Evolutionary conservation across 2,888 invertebrate species (phyloP).

Genomic region (Petrophora chlorosata): DNA sequence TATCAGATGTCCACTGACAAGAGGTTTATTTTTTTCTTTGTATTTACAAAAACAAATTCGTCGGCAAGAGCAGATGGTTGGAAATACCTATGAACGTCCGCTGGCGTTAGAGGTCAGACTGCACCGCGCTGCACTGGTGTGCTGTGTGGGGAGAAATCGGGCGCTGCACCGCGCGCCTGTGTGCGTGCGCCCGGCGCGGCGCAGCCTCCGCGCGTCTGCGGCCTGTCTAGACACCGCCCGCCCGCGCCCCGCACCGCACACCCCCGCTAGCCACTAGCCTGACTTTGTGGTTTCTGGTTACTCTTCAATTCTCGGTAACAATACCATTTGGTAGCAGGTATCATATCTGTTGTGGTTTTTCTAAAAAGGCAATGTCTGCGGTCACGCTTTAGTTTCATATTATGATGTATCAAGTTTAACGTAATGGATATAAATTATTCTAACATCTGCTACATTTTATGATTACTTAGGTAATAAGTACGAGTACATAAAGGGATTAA

Average conservation of each 20-base stretch:
- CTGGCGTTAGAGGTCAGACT: constrained; percentile 62
- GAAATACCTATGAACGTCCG: constrained; percentile 45
- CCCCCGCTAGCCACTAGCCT: constrained; percentile 31
- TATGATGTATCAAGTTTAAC: too few species aligned
- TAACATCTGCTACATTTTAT: too few species aligned
- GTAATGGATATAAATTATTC: too few species aligned
- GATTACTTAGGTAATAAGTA: too few species aligned
- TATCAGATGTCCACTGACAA: too few species aligned
- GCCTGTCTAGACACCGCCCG: constrained; percentile 78
- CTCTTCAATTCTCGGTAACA: constrained; percentile 40
- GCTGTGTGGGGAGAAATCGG: constrained; percentile 51
- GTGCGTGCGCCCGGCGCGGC: constrained; percentile 74
- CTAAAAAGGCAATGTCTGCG: constrained; percentile 9
- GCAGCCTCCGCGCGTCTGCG: constrained; percentile 82
- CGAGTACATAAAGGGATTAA: too few species aligned
- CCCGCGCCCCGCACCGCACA: constrained; percentile 40
- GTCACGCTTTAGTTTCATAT: too few species aligned
- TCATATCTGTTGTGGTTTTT: constrained; percentile 29
- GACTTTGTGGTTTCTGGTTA: constrained; percentile 37
- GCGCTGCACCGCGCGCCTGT: constrained; percentile 61
- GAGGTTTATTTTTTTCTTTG: too few species aligned
- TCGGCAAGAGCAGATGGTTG: constrained; percentile 31
- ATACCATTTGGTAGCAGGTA: constrained; percentile 46
- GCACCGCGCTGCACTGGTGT: constrained; percentile 41
- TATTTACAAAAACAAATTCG: constrained; percentile 7